These are phyloP conservation scores for Callyntrura guangdongensis DNA, from an alignment of 2,888 invertebrate genomes.

Conservation along the genomic window DNA sequence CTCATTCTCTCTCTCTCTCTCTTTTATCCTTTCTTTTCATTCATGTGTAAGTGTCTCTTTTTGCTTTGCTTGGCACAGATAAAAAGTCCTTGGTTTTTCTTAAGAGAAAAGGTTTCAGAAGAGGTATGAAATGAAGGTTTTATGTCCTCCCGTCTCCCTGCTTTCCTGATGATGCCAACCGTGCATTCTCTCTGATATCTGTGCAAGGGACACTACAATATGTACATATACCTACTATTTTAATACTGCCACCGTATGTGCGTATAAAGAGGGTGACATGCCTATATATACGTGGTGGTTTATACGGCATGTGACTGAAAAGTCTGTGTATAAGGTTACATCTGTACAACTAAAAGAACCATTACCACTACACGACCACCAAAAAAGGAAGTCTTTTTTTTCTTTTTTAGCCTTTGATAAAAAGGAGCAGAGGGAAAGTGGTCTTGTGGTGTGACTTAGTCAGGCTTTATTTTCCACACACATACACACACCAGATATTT, in stretches of 20 bases:
- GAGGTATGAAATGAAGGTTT: slow-evolving; percentile 79
- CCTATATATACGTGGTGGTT: neutral
- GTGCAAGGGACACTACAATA: slow-evolving; percentile 69
- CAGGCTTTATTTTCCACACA: slow-evolving; percentile 78
- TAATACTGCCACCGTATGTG: neutral
- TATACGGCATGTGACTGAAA: neutral
- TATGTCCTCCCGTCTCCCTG: slow-evolving; percentile 77
- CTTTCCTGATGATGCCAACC: slow-evolving; percentile 76
- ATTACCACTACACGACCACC: slow-evolving; percentile 77
- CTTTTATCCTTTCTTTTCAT: slow-evolving; percentile 71
- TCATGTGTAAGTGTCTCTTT: slow-evolving; percentile 76
- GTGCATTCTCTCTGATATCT: slow-evolving; percentile 70
- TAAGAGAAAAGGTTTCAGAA: slow-evolving; percentile 66
- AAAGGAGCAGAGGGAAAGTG: slow-evolving; percentile 72
- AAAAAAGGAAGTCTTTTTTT: slow-evolving; percentile 74
- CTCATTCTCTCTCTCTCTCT: slow-evolving; percentile 36
- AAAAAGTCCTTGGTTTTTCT: slow-evolving; percentile 74
- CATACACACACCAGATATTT: slow-evolving; percentile 72
- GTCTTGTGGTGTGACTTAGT: slow-evolving; percentile 79
- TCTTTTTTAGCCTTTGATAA: slow-evolving; percentile 74
- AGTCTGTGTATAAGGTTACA: slow-evolving; percentile 54
- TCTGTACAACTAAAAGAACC: slow-evolving; percentile 73
- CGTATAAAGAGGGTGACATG: neutral
- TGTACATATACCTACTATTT: neutral
- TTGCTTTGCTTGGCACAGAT: slow-evolving; percentile 76